Base-by-base conservation (phyloP, 1,140 invertebrate genomes). In the Monomorium pharaonis region DNA sequence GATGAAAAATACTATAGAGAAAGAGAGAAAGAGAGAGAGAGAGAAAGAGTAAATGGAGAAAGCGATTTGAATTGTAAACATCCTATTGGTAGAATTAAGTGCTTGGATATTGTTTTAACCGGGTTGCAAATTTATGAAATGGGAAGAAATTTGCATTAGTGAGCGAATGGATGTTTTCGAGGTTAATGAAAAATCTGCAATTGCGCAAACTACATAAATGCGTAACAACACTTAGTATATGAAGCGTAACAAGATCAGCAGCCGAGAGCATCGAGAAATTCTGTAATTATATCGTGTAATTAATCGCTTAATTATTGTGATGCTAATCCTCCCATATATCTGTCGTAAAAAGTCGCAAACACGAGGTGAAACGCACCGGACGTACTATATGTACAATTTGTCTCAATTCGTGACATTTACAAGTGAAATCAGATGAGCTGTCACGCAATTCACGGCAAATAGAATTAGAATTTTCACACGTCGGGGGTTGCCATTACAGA, bases 161-260 rank as follows among this genome's bases (percentile, higher is more conserved):
- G 16, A 21, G 33, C 9, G 47, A 27, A 44, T 9, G 37, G 51
- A 30, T 54, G 30, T n/a, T 70, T 12, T 16, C 24, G 21, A 21
- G 10, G 18, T 44, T 58, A 74, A 83, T 83, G 51, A 83, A 60
- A 83, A 83, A 74, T 37, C 37, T 24, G 7, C 27, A 14, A 47
- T 21, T 37, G 33, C 62, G 67, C 54, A 44, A 30, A n/a, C n/a
- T n/a, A n/a, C n/a, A n/a, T n/a, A n/a, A 74, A 60, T 33, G 4
- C 2, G 27, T 24, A 69, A 70, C 10, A 21, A 14, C 62, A 56
- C 56, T 42, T 2, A n/a, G 44, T 54, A 69, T 42, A 21, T n/a
- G 16, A 14, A 6, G 27, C n/a, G 27, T 49, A 49, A 65, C n/a
- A 49, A 49, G 12, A 62, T 76, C 33, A 33, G 3, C 10, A 33